These are phyloP conservation scores for Megamerina dolium DNA, from an alignment of 2,888 invertebrate species.

Conservation along the genomic window DNA sequence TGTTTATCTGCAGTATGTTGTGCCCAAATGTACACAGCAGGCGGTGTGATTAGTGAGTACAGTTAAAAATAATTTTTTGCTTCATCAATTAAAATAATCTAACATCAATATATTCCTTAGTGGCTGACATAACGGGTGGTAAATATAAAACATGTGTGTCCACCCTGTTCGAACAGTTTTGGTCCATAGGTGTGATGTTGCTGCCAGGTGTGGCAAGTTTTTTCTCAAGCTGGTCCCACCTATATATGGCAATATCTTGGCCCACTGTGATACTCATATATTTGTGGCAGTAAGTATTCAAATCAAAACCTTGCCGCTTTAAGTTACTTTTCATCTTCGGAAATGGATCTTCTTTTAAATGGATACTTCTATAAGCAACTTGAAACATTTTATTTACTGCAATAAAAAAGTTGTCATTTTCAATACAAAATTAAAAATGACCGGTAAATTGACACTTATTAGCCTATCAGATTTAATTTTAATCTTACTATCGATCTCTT, in stretches of 20 bases:
- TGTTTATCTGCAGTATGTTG: slow-evolving; percentile 50
- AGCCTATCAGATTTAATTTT: no score
- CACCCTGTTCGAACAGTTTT: slow-evolving; percentile 50
- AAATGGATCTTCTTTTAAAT: not conserved
- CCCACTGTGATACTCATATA: slow-evolving; percentile 49
- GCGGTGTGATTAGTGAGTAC: slow-evolving; percentile 49
- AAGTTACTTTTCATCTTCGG: not conserved
- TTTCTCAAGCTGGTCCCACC: slow-evolving; percentile 49
- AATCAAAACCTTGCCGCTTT: no score
- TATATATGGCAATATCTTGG: slow-evolving; percentile 51
- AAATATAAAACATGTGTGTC: slow-evolving; percentile 45
- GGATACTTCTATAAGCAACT: not conserved
- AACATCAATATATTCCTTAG: slow-evolving; percentile 28
- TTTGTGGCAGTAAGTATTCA: slow-evolving; percentile 45
- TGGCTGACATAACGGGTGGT: slow-evolving; percentile 50
- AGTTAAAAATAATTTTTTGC: not conserved
- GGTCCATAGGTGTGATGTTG: slow-evolving; percentile 52
- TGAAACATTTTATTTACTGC: not conserved
- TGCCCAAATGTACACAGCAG: slow-evolving; percentile 51
- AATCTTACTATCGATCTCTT: no score
- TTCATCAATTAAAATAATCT: no score
- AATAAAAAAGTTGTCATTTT: no score
- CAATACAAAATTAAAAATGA: no score
- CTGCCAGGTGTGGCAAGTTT: slow-evolving; percentile 49
- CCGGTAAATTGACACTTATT: no score